These are phyloP conservation scores for Tenthredo notha DNA, from an alignment of 2,888 invertebrate genomes.

Conservation along the genomic window DNA sequence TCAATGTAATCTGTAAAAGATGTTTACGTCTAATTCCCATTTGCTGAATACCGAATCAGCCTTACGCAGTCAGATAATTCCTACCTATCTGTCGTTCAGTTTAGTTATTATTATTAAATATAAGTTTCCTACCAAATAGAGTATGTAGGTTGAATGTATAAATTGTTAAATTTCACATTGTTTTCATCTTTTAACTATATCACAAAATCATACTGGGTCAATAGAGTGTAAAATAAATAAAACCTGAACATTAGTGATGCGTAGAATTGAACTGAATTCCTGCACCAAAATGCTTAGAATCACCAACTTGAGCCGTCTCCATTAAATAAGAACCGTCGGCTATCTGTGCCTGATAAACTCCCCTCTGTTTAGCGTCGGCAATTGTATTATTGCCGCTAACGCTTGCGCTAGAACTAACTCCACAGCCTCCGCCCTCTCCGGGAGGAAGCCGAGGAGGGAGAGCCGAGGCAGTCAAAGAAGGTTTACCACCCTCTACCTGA, in stretches of 20 bases:
- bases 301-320: slow-evolving; percentile 69
- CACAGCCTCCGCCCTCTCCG: slow-evolving; percentile 56
- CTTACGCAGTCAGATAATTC: slow-evolving; percentile 62
- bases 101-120: slow-evolving; percentile 56
- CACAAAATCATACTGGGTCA: slow-evolving; percentile 54
- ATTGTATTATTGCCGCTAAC: slow-evolving; percentile 39
- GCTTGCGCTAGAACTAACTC: slow-evolving; percentile 22
- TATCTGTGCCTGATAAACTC: slow-evolving; percentile 69
- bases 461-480: slow-evolving; percentile 50
- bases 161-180: background rate
- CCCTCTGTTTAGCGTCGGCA: slow-evolving; percentile 68
- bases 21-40: slow-evolving; percentile 55
- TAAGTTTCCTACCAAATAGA: slow-evolving; percentile 69
- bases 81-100: slow-evolving; percentile 61
- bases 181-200: slow-evolving; percentile 28
- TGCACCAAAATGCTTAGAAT: slow-evolving; percentile 72
- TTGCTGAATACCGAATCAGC: slow-evolving; percentile 74
- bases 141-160: slow-evolving; percentile 33
- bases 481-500: slow-evolving; percentile 61
- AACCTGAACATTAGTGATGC: slow-evolving; percentile 72
- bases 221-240: slow-evolving; percentile 20
- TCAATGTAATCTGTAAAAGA: background rate
- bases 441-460: slow-evolving; percentile 59
- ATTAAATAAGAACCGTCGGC: slow-evolving; percentile 67
- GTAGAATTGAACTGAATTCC: slow-evolving; percentile 75